Base-by-base conservation (phyloP, 30 jellyfish, hydroid and myxozoan species). In the Mastigias papua region DNA sequence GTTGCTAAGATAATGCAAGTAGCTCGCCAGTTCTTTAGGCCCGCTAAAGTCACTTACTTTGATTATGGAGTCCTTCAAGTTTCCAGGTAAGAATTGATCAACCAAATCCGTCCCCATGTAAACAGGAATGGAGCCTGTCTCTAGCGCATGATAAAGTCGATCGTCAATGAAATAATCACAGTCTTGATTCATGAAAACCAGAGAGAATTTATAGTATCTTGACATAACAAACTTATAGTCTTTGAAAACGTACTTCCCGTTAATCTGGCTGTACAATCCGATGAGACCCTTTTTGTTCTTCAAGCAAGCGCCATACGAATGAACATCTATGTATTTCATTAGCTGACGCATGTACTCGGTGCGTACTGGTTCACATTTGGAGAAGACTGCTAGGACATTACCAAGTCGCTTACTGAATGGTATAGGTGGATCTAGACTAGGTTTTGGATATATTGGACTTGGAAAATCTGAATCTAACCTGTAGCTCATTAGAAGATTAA, bases 331-430 rank as follows among this genome's bases (percentile, higher is more conserved):
- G 73, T 90, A 90, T 58, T 79, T 90, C 99, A 95, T 95, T 34
- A 95, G 75, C 75, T 95, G 99, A 26, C 99, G 96, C 99, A 95
- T 95, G 86, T 95, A 95, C 81, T 95, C 99, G 30, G 99, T 95
- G 0, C 99, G 90, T 6, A 95, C 98, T 0, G 97, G 96, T 85
- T 95, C 99, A 68, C 99, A 95, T 76, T 95, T 95, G 20, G 99
- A 95, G 60, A 95, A 95, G 48, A 95, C 99, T 13, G 99, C 99
- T 32, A 95, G 84, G 57, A 95, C 99, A 58, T 82, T 83, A 23
- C 99, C 99, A 16, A 95, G 93, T 54, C 99, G 73, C 46, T 90
- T 80, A 46, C 83, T 68, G 71, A 95, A 95, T 11, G 98, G 98
- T 32, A 95, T 95, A 25, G 98, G 96, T 69, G 90, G 85, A 21